Conservation (phyloP, 2,888 invertebrate species). For the Acleris literana region DNA sequence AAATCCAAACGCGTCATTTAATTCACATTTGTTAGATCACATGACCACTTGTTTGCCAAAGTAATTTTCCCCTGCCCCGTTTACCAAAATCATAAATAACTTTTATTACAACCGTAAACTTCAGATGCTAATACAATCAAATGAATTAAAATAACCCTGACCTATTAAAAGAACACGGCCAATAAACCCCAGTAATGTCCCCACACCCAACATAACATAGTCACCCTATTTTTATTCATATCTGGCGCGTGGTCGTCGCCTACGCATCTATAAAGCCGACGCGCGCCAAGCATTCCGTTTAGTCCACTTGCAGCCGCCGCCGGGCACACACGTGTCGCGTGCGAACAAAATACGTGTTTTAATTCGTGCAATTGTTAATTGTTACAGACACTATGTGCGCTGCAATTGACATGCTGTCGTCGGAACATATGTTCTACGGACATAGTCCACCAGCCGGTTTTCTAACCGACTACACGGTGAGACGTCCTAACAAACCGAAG, state of each 20-base stretch:
- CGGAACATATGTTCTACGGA: slow-evolving; percentile 88
- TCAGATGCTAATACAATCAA: not conserved
- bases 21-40: too few species aligned
- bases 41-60: not conserved
- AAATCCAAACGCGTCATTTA: too few species aligned
- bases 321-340: slow-evolving; percentile 42
- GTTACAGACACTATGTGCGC: slow-evolving; percentile 68
- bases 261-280: slow-evolving; percentile 57
- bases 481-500: slow-evolving; percentile 52
- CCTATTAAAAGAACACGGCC: slow-evolving; percentile 3
- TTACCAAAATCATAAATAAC: slow-evolving; percentile 4
- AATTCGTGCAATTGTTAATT: slow-evolving; percentile 28
- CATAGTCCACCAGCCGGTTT: slow-evolving; percentile 87
- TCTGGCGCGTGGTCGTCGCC: slow-evolving; percentile 63
- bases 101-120: slow-evolving; percentile 10
- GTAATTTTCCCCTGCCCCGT: slow-evolving; percentile 12
- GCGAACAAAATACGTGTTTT: not conserved
- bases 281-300: slow-evolving; percentile 61
- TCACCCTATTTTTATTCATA: slow-evolving; percentile 56
- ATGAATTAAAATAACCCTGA: slow-evolving; percentile 12
- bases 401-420: slow-evolving; percentile 83
- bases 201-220: slow-evolving; percentile 43
- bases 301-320: slow-evolving; percentile 56
- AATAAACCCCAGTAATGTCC: slow-evolving; percentile 10
- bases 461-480: slow-evolving; percentile 82